Evolutionary conservation across 2,797 vertebrate genomes (phyloP), one percentile per base, ranked within the genome.

Genomic region (Gambelia wislizenii): DNA sequence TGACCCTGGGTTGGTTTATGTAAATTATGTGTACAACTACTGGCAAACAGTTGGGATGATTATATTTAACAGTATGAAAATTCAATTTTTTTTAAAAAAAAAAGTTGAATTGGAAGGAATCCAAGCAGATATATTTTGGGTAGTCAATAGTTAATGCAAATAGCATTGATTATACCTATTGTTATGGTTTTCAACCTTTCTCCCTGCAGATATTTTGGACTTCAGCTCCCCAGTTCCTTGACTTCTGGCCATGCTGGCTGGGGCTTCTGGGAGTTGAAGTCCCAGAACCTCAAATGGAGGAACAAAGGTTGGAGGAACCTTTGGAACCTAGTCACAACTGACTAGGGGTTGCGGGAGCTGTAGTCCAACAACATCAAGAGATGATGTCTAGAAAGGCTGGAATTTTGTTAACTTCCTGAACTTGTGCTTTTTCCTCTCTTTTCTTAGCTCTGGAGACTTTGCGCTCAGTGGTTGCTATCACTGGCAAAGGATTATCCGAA

Each of bases 401-500:
- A 18, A 76, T 13, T 16, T 2, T 14, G 49, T 36, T 39, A 47
- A n/a, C 39, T 54, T 67, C 59, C n/a, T 47, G 18, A 42, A 44
- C 3, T n/a, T 39, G 39, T 5, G 59, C 39, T 70, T 22, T 83
- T 13, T 9, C 70, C 13, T 39, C 83, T 86, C 88, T 78, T 56
- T 83, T 84, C 59, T 72, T 90, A 98, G 98, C 96, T 30, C 91
- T 97, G 94, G 89, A 89, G 42, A 83, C 95, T 18, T 70, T 96
- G 91, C 96, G 95, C 61, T 98, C 97, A 0, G 93, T 97, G 77
- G 90, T 99, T 18, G 98, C 97, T 0, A 49, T 98, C 54, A 42
- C 97, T 61, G 98, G 98, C 76, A 99, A 99, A 95, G 98, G 97
- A 1, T 98, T 97, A 91, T 97, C 98, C 9, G 96, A 98, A 91